Percentiles rank a stretch among this genome's conserved stretches.
phyloP scores from a whole-genome alignment of 2,797 vertebrate species.

The Microcaecilia unicolor region DNA sequence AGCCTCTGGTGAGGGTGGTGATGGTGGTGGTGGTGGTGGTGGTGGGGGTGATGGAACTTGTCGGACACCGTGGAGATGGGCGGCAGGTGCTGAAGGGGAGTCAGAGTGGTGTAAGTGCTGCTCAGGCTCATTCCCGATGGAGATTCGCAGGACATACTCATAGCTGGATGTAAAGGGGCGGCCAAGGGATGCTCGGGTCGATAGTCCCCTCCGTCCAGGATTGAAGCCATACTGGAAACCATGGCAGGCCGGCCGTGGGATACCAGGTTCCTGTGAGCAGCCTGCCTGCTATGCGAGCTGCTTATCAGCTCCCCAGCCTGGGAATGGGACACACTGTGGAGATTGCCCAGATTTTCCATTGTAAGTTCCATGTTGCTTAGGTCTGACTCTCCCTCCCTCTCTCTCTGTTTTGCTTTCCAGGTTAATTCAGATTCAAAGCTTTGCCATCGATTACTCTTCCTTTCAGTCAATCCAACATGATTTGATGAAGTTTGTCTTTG shows the following conservation, averaged over 20 bases:
- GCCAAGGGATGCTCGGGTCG: slow-evolving; percentile 69
- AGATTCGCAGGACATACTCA: slow-evolving; percentile 92
- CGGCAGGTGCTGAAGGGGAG: slow-evolving; percentile 91
- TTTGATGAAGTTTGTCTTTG: slow-evolving; percentile 54
- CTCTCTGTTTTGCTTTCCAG: slow-evolving; percentile 54
- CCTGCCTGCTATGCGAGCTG: slow-evolving; percentile 74
- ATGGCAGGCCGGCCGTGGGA: slow-evolving; percentile 82
- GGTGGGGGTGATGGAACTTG: slow-evolving; percentile 83
- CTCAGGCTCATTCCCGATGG: slow-evolving; percentile 80
- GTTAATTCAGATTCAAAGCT: slow-evolving; percentile 75
- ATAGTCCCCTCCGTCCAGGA: slow-evolving; percentile 85
- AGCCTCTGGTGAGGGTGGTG: slow-evolving; percentile 75
- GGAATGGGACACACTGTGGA: slow-evolving; percentile 80
- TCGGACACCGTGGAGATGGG: slow-evolving; percentile 88
- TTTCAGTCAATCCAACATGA: slow-evolving; percentile 70
- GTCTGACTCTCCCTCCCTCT: slow-evolving; percentile 45
- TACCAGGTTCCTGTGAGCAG: slow-evolving; percentile 83
- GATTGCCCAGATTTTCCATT: slow-evolving; percentile 90
- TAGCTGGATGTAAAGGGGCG: slow-evolving; percentile 80
- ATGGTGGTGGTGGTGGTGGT: slow-evolving; percentile 55
- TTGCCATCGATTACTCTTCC: slow-evolving; percentile 68
- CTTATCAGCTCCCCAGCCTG: slow-evolving; percentile 82
- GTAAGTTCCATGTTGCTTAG: slow-evolving; percentile 86
- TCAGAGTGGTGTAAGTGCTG: slow-evolving; percentile 89
- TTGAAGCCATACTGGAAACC: slow-evolving; percentile 91